These are phyloP conservation scores for Pherbina coryleti DNA, from an alignment of 2,888 invertebrate species.

Conservation along the genomic window DNA sequence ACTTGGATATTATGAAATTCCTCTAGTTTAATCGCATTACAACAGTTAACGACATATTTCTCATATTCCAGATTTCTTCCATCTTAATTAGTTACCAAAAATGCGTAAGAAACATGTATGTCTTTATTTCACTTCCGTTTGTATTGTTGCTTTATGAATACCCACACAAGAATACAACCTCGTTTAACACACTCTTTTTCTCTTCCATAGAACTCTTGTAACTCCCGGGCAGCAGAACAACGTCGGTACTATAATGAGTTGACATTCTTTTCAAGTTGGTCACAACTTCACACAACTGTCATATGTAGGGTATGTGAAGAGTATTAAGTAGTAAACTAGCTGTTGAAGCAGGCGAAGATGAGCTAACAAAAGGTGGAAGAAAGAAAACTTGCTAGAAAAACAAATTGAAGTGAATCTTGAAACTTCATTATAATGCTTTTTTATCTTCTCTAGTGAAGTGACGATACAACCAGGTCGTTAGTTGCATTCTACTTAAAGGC, in stretches of 20 bases:
- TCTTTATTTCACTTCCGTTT: neutral
- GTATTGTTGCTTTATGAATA: neutral
- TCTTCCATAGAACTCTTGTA: neutral
- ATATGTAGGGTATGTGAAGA: neutral
- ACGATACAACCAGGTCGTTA: neutral
- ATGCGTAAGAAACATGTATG: slow-evolving; percentile 6
- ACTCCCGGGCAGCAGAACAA: neutral
- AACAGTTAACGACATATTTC: slow-evolving; percentile 4
- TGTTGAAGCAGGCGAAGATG: neutral
- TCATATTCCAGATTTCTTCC: neutral
- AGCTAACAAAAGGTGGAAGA: neutral
- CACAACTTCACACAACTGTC: slow-evolving; percentile 11
- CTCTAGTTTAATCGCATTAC: neutral
- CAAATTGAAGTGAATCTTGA: neutral
- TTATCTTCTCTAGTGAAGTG: neutral
- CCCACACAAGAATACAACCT: neutral
- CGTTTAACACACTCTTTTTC: neutral
- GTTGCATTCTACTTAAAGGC: neutral
- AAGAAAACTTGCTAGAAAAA: neutral
- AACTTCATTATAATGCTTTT: neutral
- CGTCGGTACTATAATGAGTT: neutral
- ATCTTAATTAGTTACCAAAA: slow-evolving; percentile 10
- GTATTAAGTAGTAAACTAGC: neutral
- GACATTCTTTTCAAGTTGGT: slow-evolving; percentile 21
- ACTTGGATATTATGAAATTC: too few species aligned